Base-by-base conservation (phyloP, 2,113 vertebrate species). In the Microtus ochrogaster region DNA sequence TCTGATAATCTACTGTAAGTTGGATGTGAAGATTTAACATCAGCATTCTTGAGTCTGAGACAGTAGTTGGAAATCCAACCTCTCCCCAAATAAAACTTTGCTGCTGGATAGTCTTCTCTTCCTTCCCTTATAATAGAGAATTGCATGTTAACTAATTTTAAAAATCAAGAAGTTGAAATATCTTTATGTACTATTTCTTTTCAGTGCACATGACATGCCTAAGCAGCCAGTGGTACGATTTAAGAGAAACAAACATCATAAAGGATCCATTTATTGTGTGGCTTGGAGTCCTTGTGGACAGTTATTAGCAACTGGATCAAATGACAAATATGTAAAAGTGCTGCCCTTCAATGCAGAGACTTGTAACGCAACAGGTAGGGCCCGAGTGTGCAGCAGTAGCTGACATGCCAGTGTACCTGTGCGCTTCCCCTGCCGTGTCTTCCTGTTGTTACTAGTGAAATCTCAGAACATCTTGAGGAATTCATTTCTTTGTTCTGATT, bases 181-280 rank as follows among this genome's bases (percentile, higher is more conserved):
- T 88, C 44, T 77, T 68, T n/a, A 55, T 55, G 8, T 79, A 87
- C 90, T 94, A 95, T 95, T 84, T 90, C 95, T 86, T 55, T 86
- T 14, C 97, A 99, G 99, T 98, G 97, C 96, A 98, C 97, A 98
- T 97, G 98, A 97, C 83, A 95, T 97, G 95, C 98, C 98, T 93
- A 99, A 99, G 92, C 99, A 99, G 96, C 99, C 99, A 30, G 98
- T 98, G 70, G 99, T 99, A 79, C 99, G 99, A 96, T 99, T 99
- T 98, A 99, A 99, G 97, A 99, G 99, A 97, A 99, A 99, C 98
- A 99, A 99, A 96, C 99, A 99, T 98, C 99, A 99, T 97, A 99
- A 99, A 98, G 99, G 99, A 96, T 99, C 99, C 0, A 99, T 99
- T 98, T 99, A 99, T 98, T 99, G 99, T 79, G 99, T 99, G 78